Percentiles rank a stretch among this genome's conserved stretches.
phyloP scores from a whole-genome alignment of 2,113 vertebrate species.

The Thunnus thynnus region DNA sequence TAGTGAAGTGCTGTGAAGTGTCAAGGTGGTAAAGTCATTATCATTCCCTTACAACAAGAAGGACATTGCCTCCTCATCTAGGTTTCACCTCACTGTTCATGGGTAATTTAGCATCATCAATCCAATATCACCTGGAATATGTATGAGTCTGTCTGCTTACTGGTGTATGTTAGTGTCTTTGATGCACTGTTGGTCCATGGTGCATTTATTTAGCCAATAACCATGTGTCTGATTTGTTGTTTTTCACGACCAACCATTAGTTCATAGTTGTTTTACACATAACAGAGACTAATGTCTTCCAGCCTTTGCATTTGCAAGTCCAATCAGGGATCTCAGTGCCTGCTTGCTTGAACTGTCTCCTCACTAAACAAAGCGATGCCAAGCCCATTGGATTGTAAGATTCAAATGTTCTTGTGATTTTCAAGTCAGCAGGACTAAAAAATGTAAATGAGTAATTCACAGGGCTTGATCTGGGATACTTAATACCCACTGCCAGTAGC shows the following conservation, averaged over 20 bases:
- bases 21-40: too few relatives aligned
- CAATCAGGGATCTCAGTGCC: conserved; percentile 6
- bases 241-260: conserved; percentile 1
- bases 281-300: conserved; percentile 16
- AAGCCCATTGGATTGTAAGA: conserved; percentile 47
- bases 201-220: conserved; percentile 21
- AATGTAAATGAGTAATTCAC: conserved; percentile 60
- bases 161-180: not conserved
- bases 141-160: not conserved
- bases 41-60: conserved; percentile 1
- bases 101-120: conserved; percentile 28
- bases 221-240: conserved; percentile 13
- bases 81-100: not conserved
- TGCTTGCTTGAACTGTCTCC: conserved; percentile 23
- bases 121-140: conserved; percentile 3
- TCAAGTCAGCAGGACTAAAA: conserved; percentile 43
- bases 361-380: conserved; percentile 37
- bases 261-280: conserved; percentile 32
- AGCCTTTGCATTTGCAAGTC: conserved; percentile 46
- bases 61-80: not conserved
- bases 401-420: conserved; percentile 67
- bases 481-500: conserved; percentile 48
- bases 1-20: not conserved
- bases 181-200: conserved; percentile 2
- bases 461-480: conserved; percentile 41